Conservation (phyloP, 2,888 invertebrate genomes). For the Terebella lapidaria region DNA sequence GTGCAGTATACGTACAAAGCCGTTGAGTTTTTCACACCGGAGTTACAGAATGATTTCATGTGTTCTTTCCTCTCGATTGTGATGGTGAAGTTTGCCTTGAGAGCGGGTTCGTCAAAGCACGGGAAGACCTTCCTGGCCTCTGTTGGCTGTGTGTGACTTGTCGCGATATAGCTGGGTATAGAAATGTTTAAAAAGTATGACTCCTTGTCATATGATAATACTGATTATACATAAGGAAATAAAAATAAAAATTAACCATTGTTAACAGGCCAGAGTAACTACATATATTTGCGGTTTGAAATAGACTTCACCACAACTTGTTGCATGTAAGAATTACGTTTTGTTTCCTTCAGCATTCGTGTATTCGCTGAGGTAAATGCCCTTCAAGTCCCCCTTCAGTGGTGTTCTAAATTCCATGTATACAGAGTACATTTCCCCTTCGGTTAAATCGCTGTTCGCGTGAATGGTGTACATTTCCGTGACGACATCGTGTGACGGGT, state of each 20-base stretch:
- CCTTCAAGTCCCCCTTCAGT: background rate
- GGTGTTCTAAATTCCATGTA: background rate
- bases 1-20: slow-evolving; percentile 1
- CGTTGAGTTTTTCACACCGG: background rate
- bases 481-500: background rate
- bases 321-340: too few species aligned
- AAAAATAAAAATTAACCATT: too few species aligned
- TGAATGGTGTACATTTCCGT: background rate
- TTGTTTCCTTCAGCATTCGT: background rate
- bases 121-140: slow-evolving; percentile 24
- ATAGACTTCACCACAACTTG: too few species aligned
- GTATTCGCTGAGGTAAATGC: background rate
- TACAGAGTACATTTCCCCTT: background rate
- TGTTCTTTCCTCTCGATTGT: slow-evolving; percentile 11
- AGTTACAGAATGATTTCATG: background rate
- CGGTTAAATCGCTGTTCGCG: background rate
- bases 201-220: background rate
- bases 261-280: too few species aligned
- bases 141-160: slow-evolving; percentile 24
- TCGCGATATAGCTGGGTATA: slow-evolving; percentile 19
- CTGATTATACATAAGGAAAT: background rate
- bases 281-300: too few species aligned
- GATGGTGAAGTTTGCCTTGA: slow-evolving; percentile 23
- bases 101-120: slow-evolving; percentile 25
- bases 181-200: background rate